These are phyloP conservation scores for Phragmatobia fuliginosa DNA, from an alignment of 2,888 invertebrate species.

Conservation along the genomic window DNA sequence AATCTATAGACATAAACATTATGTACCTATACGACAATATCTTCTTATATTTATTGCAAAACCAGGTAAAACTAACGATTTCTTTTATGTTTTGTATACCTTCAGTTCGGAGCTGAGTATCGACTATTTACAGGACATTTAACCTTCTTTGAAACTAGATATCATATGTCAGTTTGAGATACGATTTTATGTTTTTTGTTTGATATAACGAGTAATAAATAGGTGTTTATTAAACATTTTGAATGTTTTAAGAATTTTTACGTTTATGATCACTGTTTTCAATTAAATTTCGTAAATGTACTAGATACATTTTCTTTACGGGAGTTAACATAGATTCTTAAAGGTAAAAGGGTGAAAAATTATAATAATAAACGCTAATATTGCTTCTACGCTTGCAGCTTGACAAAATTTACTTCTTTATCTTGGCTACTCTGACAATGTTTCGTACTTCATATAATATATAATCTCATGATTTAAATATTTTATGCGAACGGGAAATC, in stretches of 20 bases:
- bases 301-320: not conserved
- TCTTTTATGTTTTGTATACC: not conserved
- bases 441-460: slow-evolving; percentile 7
- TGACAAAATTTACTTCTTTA: not conserved
- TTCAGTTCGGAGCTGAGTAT: not conserved
- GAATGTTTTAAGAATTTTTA: not conserved
- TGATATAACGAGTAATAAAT: not conserved
- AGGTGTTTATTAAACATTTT: not conserved
- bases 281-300: not conserved
- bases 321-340: too few relatives aligned
- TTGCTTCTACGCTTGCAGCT: not conserved
- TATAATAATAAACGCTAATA: not conserved
- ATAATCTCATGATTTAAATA: slow-evolving; percentile 42
- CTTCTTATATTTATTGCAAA: slow-evolving; percentile 1
- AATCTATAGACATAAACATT: not conserved
- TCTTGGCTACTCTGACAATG: not conserved
- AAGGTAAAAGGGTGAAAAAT: too few relatives aligned
- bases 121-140: not conserved
- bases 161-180: not conserved
- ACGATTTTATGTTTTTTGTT: not conserved
- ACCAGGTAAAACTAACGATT: not conserved
- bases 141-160: not conserved
- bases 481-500: slow-evolving; percentile 10
- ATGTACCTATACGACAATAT: not conserved
- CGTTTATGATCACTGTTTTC: not conserved